Evolutionary conservation across 2,113 vertebrate genomes (phyloP), one percentile per base, ranked within the genome.

Genomic region (Brachypteracias leptosomus): DNA sequence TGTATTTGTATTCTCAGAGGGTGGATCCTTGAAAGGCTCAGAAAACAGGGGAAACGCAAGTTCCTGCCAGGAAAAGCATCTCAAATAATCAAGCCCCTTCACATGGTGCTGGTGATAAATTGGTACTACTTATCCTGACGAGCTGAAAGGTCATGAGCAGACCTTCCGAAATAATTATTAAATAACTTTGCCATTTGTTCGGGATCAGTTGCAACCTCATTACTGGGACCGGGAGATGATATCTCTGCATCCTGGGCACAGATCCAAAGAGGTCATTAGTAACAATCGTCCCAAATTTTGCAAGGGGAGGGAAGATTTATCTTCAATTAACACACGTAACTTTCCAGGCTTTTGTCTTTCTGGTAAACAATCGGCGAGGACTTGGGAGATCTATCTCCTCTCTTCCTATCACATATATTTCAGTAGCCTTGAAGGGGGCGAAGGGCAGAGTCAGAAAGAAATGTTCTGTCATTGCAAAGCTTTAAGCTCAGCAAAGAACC

Each of bases 111-210:
- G 71, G 94, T 96, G 97, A 97, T 96, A 95, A 98, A 97, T 97
- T 94, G 95, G 92, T 85, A 55, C 80, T 82, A 80, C 95, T 97
- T 97, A 97, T 94, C 95, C 91, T 75, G 29, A 96, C 73, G 86
- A 97, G 97, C 88, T 74, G 96, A 97, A 97, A 98, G 97, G 97
- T 98, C 97, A 96, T 18, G 59, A 91, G 85, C 71, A 96, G 95
- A 97, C 96, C 92, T 97, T 88, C 95, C 58, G 9, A 96, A 97
- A 97, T 95, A 97, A 97, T 97, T 97, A 98, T 97, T 98, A 97
- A 97, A 96, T 97, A 97, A 97, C 96, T 97, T 96, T 89, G 78
- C 97, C 96, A 97, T 98, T 98, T 98, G 98, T 97, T 98, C 97
- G 95, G 98, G 97, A 97, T 98, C 98, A 98, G 95, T 96, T 97